Evolutionary conservation across 2,797 vertebrate species (phyloP).

Genomic region (Tokudaia tokunoshimensis): DNA sequence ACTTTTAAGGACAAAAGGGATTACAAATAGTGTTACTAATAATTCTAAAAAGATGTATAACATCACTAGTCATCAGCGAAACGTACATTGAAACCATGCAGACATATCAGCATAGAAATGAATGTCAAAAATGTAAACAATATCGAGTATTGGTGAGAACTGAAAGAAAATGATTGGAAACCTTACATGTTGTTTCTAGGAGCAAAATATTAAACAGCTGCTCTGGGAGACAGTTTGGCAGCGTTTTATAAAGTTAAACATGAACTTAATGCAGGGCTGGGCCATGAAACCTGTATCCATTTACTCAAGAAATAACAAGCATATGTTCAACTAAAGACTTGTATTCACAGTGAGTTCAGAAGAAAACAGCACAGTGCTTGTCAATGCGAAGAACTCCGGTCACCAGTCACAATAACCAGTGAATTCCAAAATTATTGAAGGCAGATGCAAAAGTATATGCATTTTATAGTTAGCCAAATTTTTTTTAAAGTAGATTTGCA

Average conservation of each 20-base stretch:
- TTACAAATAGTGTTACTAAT: background rate
- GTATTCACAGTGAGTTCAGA: background rate
- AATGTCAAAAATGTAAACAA: background rate
- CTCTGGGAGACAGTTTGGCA: background rate
- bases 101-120: background rate
- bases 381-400: background rate
- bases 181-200: background rate
- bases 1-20: background rate
- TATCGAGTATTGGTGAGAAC: background rate
- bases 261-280: background rate
- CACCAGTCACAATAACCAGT: background rate
- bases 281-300: background rate
- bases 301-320: background rate
- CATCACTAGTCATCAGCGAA: background rate
- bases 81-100: background rate
- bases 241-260: background rate
- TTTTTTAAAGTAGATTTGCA: background rate
- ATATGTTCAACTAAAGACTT: background rate
- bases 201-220: background rate
- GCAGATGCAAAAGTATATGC: background rate
- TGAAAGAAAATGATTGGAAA: background rate
- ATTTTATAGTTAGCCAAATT: background rate
- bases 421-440: background rate
- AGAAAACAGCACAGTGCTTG: background rate
- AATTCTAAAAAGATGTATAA: background rate